Evolutionary conservation across 2,797 vertebrate genomes (phyloP).

Genomic region (Lagorchestes hirsutus): DNA sequence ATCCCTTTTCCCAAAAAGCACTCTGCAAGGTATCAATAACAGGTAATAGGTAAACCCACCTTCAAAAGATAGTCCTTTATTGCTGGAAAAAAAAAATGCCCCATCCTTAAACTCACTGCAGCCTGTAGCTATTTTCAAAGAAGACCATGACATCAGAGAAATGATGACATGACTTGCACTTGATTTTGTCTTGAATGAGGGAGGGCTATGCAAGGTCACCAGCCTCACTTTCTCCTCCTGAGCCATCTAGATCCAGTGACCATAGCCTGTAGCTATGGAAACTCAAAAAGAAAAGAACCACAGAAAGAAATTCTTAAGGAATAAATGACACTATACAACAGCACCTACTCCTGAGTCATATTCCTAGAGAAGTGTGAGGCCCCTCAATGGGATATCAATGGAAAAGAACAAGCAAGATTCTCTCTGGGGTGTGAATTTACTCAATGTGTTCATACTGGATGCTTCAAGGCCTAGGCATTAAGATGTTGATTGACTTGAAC

Average conservation of each 20-base stretch:
- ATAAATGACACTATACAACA: background rate
- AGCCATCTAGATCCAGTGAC: too few relatives aligned
- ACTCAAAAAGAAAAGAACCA: background rate
- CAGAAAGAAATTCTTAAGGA: background rate
- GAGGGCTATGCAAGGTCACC: too few relatives aligned
- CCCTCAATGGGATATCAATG: background rate
- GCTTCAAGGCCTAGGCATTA: background rate
- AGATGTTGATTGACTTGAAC: background rate
- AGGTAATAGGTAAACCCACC: background rate
- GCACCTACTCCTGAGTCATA: background rate
- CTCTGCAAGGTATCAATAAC: background rate
- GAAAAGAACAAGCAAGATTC: slow-evolving; percentile 6
- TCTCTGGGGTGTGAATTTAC: background rate
- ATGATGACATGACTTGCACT: too few relatives aligned
- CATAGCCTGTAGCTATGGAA: background rate
- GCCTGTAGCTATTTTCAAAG: background rate
- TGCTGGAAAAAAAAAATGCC: background rate
- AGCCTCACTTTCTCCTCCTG: too few relatives aligned
- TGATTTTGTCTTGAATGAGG: too few relatives aligned
- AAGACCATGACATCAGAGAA: too few relatives aligned
- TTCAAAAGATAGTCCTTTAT: background rate
- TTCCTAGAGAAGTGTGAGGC: background rate
- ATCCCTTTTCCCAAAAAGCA: background rate
- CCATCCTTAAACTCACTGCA: background rate
- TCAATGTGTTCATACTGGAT: background rate